Base-by-base conservation (phyloP, 1,140 invertebrate genomes). In the Cyclargus thomasi region DNA sequence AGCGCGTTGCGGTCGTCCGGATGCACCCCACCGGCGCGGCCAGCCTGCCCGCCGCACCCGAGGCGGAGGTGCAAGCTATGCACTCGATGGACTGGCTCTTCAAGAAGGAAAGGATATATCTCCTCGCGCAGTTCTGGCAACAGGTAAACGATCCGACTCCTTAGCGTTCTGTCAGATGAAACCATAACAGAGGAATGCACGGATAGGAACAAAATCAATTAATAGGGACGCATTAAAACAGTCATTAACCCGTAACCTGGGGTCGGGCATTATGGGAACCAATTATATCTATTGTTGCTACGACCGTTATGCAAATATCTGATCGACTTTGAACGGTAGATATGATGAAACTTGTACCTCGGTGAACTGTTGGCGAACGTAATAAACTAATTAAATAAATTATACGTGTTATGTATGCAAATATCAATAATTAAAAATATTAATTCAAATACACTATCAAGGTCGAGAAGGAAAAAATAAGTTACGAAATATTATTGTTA, bases 51-150 rank as follows among this genome's bases (percentile, higher is more conserved):
- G 91, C 92, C 88, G 93, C 94, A 90, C 93, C 94, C 79, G 92
- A 93, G 90, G 91, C 92, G 85, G 94, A 94, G 90, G 93, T 95
- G 83, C 94, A 95, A 92, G 94, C 95, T 91, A 95, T 96, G 93
- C 95, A 96, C 92, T 96, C 95, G 88, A 96, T 97, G 96, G 96
- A 97, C 93, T 97, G 96, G 96, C 94, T 97, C 90, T 96, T 97
- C 93, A 97, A 97, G 93, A 97, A 97, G 92, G 96, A 97, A 92
- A 93, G 95, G 91, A 96, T 97, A 91, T 97, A 96, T 92, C 92
- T 97, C 83, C 93, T 97, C 87, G 96, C 95, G 83, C 96, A 97
- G 90, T 97, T 97, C 92, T 97, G 96, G 96, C 96, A 97, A 95
- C 96, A 97, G 95, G 96, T 97, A 93, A 93, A 57, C 14, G 11